Evolutionary conservation across 2,113 vertebrate species (phyloP).

Genomic region (Dryoscopus gambensis): DNA sequence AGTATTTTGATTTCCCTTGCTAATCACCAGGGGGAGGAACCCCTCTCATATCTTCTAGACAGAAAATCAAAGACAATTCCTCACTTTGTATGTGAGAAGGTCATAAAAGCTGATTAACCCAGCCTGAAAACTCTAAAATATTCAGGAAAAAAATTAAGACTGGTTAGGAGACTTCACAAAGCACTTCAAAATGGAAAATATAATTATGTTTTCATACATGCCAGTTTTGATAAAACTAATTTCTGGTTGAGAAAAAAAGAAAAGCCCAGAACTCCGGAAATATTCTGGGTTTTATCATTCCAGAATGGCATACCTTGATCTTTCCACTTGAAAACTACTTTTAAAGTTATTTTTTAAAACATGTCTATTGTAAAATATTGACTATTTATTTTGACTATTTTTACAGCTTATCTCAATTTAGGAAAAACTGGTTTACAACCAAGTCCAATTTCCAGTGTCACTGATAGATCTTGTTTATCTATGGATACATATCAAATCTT

Average conservation of each 20-base stretch:
- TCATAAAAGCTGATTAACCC: neutral
- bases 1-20: constrained; percentile 9
- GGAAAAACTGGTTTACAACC: neutral
- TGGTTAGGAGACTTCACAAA: neutral
- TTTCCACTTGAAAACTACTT: neutral
- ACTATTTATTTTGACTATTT: neutral
- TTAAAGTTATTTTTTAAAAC: neutral
- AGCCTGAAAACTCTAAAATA: neutral
- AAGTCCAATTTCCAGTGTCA: neutral
- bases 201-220: neutral
- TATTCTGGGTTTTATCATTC: neutral
- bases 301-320: neutral
- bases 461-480: neutral
- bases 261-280: neutral
- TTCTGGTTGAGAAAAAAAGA: neutral
- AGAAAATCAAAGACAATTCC: neutral
- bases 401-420: neutral
- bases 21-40: neutral
- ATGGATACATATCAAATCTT: neutral
- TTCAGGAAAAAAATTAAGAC: neutral
- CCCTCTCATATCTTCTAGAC: neutral
- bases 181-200: neutral
- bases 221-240: neutral
- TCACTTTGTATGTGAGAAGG: neutral
- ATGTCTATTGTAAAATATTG: neutral